Evolutionary conservation across 2,888 invertebrate species (phyloP).

Genomic region (Maniola hyperantus): DNA sequence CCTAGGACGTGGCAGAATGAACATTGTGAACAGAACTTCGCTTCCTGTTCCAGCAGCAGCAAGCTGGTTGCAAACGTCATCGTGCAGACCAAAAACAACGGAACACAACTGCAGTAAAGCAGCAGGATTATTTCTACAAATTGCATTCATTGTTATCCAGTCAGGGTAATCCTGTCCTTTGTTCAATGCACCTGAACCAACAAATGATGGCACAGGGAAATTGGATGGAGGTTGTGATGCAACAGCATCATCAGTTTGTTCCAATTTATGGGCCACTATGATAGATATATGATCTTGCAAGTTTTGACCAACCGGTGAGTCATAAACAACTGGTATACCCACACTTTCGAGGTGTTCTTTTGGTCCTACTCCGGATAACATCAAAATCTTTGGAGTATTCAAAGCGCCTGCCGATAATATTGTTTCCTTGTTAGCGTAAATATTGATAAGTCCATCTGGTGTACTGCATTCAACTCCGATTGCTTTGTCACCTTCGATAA

Average conservation of each 20-base stretch:
- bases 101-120: slow-evolving; percentile 39
- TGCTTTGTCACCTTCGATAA: slow-evolving; percentile 72
- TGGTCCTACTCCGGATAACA: slow-evolving; percentile 77
- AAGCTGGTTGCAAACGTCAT: slow-evolving; percentile 45
- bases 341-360: slow-evolving; percentile 52
- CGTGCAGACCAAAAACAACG: slow-evolving; percentile 39
- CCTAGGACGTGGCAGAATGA: slow-evolving; percentile 60
- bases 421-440: slow-evolving; percentile 64
- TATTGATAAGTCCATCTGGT: slow-evolving; percentile 45
- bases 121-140: slow-evolving; percentile 40
- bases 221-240: slow-evolving; percentile 61
- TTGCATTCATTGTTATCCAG: slow-evolving; percentile 49
- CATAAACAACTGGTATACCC: slow-evolving; percentile 57
- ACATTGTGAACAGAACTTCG: slow-evolving; percentile 38
- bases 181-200: slow-evolving; percentile 80
- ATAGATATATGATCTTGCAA: slow-evolving; percentile 69
- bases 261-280: slow-evolving; percentile 46
- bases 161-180: slow-evolving; percentile 70
- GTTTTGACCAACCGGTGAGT: slow-evolving; percentile 69
- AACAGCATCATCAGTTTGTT: slow-evolving; percentile 24
- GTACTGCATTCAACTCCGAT: slow-evolving; percentile 63
- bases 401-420: slow-evolving; percentile 71
- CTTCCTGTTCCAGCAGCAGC: slow-evolving; percentile 39
- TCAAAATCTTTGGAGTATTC: slow-evolving; percentile 72
- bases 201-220: slow-evolving; percentile 42